These are phyloP conservation scores for Julus scandinavius DNA, from an alignment of 2,888 invertebrate genomes.

Conservation along the genomic window DNA sequence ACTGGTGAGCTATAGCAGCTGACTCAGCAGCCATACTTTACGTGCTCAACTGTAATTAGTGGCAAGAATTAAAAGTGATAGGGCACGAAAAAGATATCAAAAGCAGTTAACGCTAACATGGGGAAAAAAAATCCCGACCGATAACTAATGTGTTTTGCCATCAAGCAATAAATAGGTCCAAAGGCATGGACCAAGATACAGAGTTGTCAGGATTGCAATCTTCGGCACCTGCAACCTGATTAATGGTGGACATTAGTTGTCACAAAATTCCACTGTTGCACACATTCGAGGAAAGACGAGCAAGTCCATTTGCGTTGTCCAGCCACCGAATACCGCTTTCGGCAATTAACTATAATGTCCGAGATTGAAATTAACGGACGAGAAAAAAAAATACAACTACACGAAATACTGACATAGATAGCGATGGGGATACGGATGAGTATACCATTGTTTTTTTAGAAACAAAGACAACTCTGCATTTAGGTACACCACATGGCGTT, in stretches of 20 bases:
- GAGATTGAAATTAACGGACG: slow-evolving; percentile 11
- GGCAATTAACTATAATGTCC: not conserved
- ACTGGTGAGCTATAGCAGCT: not conserved
- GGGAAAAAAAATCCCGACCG: not conserved
- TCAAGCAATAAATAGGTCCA: slow-evolving; percentile 29
- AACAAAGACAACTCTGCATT: too few relatives aligned
- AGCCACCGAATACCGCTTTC: not conserved
- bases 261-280: slow-evolving; percentile 34
- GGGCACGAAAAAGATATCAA: slow-evolving; percentile 39
- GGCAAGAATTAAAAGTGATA: slow-evolving; percentile 34
- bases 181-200: slow-evolving; percentile 4
- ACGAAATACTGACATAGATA: not conserved
- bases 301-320: not conserved
- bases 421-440: not conserved
- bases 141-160: slow-evolving; percentile 9
- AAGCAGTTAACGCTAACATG: not conserved
- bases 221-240: slow-evolving; percentile 27
- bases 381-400: not conserved
- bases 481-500: too few relatives aligned
- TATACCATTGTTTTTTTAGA: too few relatives aligned
- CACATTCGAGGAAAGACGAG: not conserved
- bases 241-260: slow-evolving; percentile 14
- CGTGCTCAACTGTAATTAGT: not conserved
- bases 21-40: slow-evolving; percentile 12
- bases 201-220: slow-evolving; percentile 14